Percentiles rank a stretch among this genome's conserved stretches.
These are phyloP conservation scores for Prunella fulvescens DNA, from an alignment of 2,113 vertebrate genomes.

Conservation along the genomic window DNA sequence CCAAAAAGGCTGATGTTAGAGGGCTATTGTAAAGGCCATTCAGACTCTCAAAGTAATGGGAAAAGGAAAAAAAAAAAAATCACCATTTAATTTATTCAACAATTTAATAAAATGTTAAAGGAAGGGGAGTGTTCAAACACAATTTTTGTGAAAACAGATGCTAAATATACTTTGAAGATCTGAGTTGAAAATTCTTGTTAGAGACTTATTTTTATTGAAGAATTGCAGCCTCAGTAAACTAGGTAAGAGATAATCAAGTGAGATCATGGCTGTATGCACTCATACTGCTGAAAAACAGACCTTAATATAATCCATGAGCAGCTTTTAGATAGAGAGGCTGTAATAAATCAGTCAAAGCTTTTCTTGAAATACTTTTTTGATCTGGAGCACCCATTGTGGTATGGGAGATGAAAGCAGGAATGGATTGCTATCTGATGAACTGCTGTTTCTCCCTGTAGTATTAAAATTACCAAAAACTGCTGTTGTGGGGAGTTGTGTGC, in stretches of 20 bases:
- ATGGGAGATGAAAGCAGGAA: not conserved
- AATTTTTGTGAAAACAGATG: not conserved
- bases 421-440: not conserved
- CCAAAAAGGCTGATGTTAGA: not conserved
- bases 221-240: not conserved
- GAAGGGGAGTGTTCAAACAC: accelerated
- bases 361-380: not conserved
- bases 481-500: accelerated
- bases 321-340: not conserved
- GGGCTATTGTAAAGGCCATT: not conserved
- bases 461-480: not conserved
- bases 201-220: not conserved
- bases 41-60: not conserved
- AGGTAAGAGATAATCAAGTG: not conserved
- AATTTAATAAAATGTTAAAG: not conserved
- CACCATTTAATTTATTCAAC: not conserved
- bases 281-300: not conserved
- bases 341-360: not conserved
- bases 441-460: not conserved
- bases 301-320: not conserved
- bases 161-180: not conserved
- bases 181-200: not conserved
- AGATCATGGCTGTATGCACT: not conserved
- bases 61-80: not conserved
- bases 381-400: not conserved